phyloP scores from a whole-genome alignment of 2,113 vertebrate species.

The Hippopotamus amphibius region DNA sequence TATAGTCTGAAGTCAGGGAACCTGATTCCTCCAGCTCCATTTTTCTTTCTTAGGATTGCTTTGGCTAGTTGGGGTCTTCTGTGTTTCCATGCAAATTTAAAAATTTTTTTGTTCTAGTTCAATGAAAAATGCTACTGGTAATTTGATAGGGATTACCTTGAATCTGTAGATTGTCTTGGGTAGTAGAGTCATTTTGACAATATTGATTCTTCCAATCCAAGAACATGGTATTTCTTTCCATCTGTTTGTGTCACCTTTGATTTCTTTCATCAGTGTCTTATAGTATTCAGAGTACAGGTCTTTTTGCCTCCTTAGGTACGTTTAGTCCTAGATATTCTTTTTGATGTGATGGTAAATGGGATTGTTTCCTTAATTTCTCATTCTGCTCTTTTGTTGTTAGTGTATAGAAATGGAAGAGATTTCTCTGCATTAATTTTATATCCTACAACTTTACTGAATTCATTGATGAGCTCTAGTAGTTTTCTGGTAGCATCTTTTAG shows the following conservation, averaged over 20 bases:
- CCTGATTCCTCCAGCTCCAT: background rate
- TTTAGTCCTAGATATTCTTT: background rate
- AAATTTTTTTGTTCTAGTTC: background rate
- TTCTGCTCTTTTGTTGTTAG: background rate
- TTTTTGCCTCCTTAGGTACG: background rate
- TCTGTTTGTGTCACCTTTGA: background rate
- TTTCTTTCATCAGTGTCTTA: background rate
- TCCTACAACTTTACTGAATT: background rate
- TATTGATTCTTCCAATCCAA: background rate
- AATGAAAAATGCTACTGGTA: background rate
- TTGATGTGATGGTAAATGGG: background rate
- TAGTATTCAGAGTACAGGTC: background rate
- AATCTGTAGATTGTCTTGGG: background rate
- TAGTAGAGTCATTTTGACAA: background rate
- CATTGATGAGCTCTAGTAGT: background rate
- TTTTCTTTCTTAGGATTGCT: background rate
- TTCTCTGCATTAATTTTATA: background rate
- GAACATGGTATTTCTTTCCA: background rate
- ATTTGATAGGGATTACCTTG: background rate
- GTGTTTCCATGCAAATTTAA: background rate
- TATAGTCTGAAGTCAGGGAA: background rate
- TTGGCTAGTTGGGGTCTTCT: background rate
- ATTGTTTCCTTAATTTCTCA: background rate
- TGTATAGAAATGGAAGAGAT: background rate
- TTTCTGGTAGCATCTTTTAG: background rate